Base-by-base conservation (phyloP, 1,140 invertebrate species). In the Habropoda laboriosa region DNA sequence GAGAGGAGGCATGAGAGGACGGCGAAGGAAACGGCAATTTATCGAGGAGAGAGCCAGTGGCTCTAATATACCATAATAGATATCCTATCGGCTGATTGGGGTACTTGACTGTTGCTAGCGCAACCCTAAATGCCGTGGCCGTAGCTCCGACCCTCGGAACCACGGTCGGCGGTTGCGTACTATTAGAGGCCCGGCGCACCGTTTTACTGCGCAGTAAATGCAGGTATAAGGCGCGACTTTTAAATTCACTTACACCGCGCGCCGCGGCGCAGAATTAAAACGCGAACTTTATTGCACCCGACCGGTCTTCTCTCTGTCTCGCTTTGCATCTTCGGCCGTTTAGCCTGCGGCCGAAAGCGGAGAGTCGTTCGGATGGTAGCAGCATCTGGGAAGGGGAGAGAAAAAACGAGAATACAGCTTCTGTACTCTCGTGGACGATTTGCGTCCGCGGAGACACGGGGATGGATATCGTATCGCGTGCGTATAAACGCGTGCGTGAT, bases 121-220 rank as follows among this genome's bases (percentile, higher is more conserved):
- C 72, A 70, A 63, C 75, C 80, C 83, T 85, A 86, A 86, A 81
- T 79, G 80, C 79, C 64, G 81, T 32, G 32, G 70, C 18, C 32
- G 58, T n/a, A 38, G 53, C 40, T 45, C 32, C 38, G 35, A 30
- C 58, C 66, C 61, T 66, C 55, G 57, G 42, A 79, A 60, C 73
- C 70, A 57, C 21, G 32, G 83, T 85, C 84, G 83, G 83, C 80
- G 51, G 53, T 79, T 47, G 83, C 71, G 57, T 64, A 38, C 75
- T 86, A 86, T 86, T 85, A 86, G 79, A 86, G 84, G 71, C 79
- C 38, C 63, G 68, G 60, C 64, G 73, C 53, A 75, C 60, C 47
- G 70, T 85, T 88, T 79, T 80, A 88, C 80, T 83, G 80, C 75
- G 78, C 86, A 66, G 82, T 88, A 88, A 88, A 88, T 88, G 86